Percentiles rank a stretch among this genome's conserved stretches.
These are phyloP conservation scores for Scatophagus argus DNA, from an alignment of 2,113 vertebrate genomes.

Conservation along the genomic window DNA sequence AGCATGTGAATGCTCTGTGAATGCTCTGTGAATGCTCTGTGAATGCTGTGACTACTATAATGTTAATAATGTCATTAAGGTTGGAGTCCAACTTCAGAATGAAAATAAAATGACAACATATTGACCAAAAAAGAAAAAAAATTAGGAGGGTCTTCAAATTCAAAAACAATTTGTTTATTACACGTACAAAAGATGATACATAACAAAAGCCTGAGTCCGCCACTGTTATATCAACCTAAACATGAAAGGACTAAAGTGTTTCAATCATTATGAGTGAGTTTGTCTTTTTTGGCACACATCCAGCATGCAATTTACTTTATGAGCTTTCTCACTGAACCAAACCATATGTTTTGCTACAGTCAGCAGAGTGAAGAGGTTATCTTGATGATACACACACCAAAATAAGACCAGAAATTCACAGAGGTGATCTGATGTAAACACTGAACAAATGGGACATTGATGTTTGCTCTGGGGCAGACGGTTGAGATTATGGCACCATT, in stretches of 20 bases:
- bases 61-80: background rate
- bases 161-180: background rate
- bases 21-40: background rate
- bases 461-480: constrained; percentile 29
- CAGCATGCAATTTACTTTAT: constrained; percentile 13
- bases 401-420: background rate
- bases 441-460: constrained; percentile 23
- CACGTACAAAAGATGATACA: background rate
- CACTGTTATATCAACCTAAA: constrained; percentile 2
- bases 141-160: too few relatives aligned
- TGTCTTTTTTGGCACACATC: constrained; percentile 8
- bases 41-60: background rate
- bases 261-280: constrained; percentile 7
- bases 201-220: too few relatives aligned
- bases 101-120: background rate
- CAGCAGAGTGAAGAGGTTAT: constrained; percentile 28
- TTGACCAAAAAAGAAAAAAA: background rate
- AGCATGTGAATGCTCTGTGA: background rate
- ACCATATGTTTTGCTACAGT: background rate
- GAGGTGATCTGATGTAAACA: constrained; percentile 37
- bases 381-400: constrained; percentile 14
- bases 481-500: constrained; percentile 45
- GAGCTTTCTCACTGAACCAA: background rate
- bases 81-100: background rate
- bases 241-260: background rate